Evolutionary conservation across 2,888 invertebrate species (phyloP).

Genomic region (Ommatoiulus sabulosus): DNA sequence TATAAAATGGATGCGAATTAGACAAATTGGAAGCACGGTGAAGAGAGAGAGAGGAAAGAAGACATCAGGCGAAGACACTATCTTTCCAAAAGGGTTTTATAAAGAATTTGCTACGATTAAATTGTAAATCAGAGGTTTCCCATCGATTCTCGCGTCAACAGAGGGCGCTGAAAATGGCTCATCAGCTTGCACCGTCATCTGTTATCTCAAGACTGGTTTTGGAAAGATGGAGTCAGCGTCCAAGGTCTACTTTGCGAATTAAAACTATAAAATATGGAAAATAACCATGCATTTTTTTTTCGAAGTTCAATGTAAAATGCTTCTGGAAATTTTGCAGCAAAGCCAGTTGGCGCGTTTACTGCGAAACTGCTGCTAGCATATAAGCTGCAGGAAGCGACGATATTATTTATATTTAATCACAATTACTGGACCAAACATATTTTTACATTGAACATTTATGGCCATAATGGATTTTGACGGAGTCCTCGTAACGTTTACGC

Average conservation of each 20-base stretch:
- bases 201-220: too few species aligned
- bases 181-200: too few species aligned
- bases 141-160: too few species aligned
- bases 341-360: background rate
- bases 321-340: background rate
- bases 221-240: too few species aligned
- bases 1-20: background rate
- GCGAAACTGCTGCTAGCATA: background rate
- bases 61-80: too few species aligned
- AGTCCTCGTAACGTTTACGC: background rate
- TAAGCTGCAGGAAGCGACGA: background rate
- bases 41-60: background rate
- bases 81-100: too few species aligned
- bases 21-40: background rate
- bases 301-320: background rate
- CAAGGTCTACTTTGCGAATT: too few species aligned
- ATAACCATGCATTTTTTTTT: background rate
- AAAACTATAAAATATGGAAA: background rate
- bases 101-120: too few species aligned
- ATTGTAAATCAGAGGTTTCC: too few species aligned
- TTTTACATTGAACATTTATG: conserved; percentile 13
- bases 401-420: background rate
- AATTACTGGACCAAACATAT: background rate
- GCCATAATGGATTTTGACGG: background rate
- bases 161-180: too few species aligned